These are phyloP conservation scores for Diglossa cyanea DNA, from an alignment of 2,797 vertebrate genomes.

Conservation along the genomic window DNA sequence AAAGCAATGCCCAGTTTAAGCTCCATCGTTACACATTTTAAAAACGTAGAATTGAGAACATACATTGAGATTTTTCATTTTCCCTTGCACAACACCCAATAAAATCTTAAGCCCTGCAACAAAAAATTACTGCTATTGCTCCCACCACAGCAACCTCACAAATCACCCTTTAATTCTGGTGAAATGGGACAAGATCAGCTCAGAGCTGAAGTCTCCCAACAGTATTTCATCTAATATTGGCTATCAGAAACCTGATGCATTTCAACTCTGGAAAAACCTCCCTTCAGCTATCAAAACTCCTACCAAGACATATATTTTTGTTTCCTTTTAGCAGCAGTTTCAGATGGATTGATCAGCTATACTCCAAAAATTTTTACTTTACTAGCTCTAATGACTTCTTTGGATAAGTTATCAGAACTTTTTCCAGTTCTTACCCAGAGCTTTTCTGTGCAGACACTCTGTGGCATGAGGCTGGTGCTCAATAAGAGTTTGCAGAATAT, in stretches of 20 bases:
- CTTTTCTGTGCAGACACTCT: not conserved
- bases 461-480: not conserved
- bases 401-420: not conserved
- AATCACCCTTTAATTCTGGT: slow-evolving; percentile 62
- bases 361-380: not conserved
- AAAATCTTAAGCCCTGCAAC: slow-evolving; percentile 31
- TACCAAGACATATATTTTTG: slow-evolving; percentile 35
- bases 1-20: not conserved
- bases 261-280: slow-evolving; percentile 42
- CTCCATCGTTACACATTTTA: not conserved
- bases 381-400: not conserved
- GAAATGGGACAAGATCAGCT: slow-evolving; percentile 56
- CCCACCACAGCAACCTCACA: slow-evolving; percentile 29
- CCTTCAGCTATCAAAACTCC: slow-evolving; percentile 18
- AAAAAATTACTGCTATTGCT: slow-evolving; percentile 33
- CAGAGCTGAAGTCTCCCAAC: slow-evolving; percentile 12
- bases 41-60: not conserved
- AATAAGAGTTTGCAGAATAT: not conserved
- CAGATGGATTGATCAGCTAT: slow-evolving; percentile 4
- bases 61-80: slow-evolving; percentile 20
- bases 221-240: slow-evolving; percentile 54
- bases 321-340: slow-evolving; percentile 50
- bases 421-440: not conserved
- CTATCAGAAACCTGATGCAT: slow-evolving; percentile 33
- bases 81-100: slow-evolving; percentile 5